A percentile compares a stretch with the other conserved stretches of the same genome.
phyloP scores from a whole-genome alignment of 2,888 invertebrate species.

The Pammene fasciana region DNA sequence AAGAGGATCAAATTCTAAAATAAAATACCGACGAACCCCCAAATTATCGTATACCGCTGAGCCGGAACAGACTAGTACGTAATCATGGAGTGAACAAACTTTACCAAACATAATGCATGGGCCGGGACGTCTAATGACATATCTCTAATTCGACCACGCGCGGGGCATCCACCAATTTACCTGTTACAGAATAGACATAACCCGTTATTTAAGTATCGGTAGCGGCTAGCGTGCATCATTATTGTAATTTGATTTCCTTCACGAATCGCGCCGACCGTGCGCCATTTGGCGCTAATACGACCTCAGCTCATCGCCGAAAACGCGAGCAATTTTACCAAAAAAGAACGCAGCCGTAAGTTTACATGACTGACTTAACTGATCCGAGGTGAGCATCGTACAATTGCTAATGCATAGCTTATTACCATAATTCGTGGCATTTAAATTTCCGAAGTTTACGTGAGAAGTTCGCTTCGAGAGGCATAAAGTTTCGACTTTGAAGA shows the following conservation, averaged over 20 bases:
- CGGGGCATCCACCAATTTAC: conserved; percentile 76
- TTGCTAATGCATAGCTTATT: conserved; percentile 73
- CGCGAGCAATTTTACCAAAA: conserved; percentile 66
- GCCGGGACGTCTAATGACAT: conserved; percentile 62
- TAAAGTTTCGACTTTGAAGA: conserved; percentile 54
- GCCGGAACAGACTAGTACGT: conserved; percentile 61
- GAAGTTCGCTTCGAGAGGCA: conserved; percentile 51
- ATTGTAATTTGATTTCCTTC: conserved; percentile 80
- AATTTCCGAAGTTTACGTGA: conserved; percentile 57
- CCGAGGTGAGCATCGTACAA: conserved; percentile 77
- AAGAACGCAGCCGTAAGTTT: conserved; percentile 64
- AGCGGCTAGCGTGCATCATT: conserved; percentile 77
- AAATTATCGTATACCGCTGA: conserved; percentile 47
- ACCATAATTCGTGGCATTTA: conserved; percentile 71
- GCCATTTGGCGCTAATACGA: conserved; percentile 77
- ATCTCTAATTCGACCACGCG: conserved; percentile 65
- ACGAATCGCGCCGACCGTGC: conserved; percentile 64
- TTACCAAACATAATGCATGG: conserved; percentile 71
- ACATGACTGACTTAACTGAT: conserved; percentile 60
- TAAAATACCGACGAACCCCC: conserved; percentile 29
- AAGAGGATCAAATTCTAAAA: conserved; percentile 21
- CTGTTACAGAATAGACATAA: conserved; percentile 78
- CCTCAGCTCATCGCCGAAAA: conserved; percentile 68
- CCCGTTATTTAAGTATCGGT: conserved; percentile 78
- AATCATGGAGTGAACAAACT: conserved; percentile 69